phyloP scores from a whole-genome alignment of 2,888 invertebrate species.

The Autographa pulchrina region DNA sequence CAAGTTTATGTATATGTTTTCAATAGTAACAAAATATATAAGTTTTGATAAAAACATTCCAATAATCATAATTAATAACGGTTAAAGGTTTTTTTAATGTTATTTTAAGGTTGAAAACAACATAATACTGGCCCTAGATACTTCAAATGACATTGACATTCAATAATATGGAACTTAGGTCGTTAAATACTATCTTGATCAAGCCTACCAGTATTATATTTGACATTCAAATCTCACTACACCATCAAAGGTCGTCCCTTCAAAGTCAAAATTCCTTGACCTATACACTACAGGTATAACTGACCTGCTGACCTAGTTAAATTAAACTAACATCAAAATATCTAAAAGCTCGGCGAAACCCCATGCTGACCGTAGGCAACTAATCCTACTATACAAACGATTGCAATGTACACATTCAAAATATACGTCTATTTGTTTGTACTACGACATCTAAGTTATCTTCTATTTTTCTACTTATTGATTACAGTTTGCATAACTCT shows the following conservation, averaged over 20 bases:
- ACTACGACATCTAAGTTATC: background rate
- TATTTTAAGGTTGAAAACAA: too few species aligned
- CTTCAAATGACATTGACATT: background rate
- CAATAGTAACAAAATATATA: too few species aligned
- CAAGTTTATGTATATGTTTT: too few species aligned
- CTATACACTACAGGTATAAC: background rate
- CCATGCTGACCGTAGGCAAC: constrained; percentile 1
- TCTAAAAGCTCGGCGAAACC: background rate
- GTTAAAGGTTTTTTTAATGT: too few species aligned
- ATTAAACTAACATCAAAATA: constrained; percentile 7
- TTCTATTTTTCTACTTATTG: background rate
- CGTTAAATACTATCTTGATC: background rate
- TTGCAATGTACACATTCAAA: background rate
- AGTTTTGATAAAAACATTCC: too few species aligned
- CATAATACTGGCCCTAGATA: background rate
- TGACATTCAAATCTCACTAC: constrained; percentile 2
- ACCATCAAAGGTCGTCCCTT: background rate
- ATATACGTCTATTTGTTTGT: background rate
- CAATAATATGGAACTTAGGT: background rate
- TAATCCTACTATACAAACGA: constrained; percentile 1
- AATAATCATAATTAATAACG: too few species aligned
- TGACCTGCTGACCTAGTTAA: constrained; percentile 6
- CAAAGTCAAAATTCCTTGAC: background rate
- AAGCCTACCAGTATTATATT: background rate
- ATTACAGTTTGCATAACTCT: background rate